A percentile compares a stretch with the other conserved stretches of the same genome.
Evolutionary conservation across 1,140 invertebrate genomes (phyloP).

Genomic region (Tetranychus cinnabarinus): DNA sequence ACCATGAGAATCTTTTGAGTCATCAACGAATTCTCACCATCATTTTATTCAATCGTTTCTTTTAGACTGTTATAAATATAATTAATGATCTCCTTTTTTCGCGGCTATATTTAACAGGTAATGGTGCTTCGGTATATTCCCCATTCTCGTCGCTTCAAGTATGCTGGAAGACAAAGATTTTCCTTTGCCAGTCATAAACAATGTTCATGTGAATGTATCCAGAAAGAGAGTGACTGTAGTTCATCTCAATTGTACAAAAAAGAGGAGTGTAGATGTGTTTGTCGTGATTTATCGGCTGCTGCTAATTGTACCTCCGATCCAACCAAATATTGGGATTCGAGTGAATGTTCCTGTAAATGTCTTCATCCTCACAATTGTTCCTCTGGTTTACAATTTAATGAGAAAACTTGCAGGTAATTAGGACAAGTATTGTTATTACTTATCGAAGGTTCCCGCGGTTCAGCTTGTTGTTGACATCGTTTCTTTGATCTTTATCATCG

Average conservation of each 20-base stretch:
- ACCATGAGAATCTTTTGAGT: too few species aligned
- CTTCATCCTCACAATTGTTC: background rate
- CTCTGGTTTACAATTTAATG: background rate
- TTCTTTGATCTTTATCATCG: background rate
- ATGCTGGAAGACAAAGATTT: background rate
- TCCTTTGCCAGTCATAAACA: background rate
- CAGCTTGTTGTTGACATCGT: background rate
- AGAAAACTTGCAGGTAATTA: slow-evolving; percentile 1
- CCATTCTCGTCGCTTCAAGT: background rate
- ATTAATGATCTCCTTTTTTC: too few species aligned
- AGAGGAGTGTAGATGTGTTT: slow-evolving; percentile 6
- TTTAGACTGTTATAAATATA: too few species aligned
- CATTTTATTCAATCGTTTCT: too few species aligned
- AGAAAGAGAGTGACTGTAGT: slow-evolving; percentile 1
- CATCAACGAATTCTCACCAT: too few species aligned
- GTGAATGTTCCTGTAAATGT: background rate
- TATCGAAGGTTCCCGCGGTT: background rate
- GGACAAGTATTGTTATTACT: background rate
- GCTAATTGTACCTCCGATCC: background rate
- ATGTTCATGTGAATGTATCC: slow-evolving; percentile 7
- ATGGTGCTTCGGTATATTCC: background rate
- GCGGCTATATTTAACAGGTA: background rate
- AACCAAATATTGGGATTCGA: background rate
- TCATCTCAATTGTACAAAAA: background rate
- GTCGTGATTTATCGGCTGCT: background rate